Evolutionary conservation across 2,888 invertebrate species (phyloP), one percentile per base, ranked within the genome.

Genomic region (Thecophora atra): DNA sequence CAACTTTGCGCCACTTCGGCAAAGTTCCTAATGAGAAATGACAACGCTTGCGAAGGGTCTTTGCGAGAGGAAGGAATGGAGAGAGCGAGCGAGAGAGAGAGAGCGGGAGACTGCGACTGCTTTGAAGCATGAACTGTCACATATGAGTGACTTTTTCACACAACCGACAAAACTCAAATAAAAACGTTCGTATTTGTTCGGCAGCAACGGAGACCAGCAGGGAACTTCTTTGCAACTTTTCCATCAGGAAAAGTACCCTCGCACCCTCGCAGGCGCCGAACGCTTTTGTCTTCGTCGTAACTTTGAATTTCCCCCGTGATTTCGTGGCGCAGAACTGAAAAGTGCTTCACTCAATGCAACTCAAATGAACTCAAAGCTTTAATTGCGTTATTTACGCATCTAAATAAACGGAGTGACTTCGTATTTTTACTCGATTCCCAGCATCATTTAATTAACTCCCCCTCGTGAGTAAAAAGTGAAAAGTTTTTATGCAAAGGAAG

Each of bases 381-480:
- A 68, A 68, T 68, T 68, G 68, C 68, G 56, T 68, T 68, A 68
- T 68, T 68, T 68, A 68, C 56, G 68, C 56, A 68, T 58, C 44
- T 51, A 65, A 65, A 65, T 65, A 65, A 51, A 47, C 51, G 26
- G 51, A 51, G 65, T 68, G 68, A 56, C 68, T 44, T 26, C 68
- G 68, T 68, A 26, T 68, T 44, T 24, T 56, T 44, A 51, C 21
- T 54, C 52, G 11, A 26, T 68, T 68, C 56, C 24, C 56, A 21
- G 26, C 26, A 58, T 58, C 15, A 68, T 68, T 56, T 68, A 68
- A 68, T 68, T 68, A 68, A 68, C 44, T 42, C 51, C 24, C 68
- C 28, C 17, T 11, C 17, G 11, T 21, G 19, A 21, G 66, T 28
- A 66, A 52, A 51, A 47, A 17, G 13, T 44, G 47, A 28, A 58